Base-by-base conservation (phyloP, 2,888 invertebrate species). In the Thecocarcelia acutangulata region DNA sequence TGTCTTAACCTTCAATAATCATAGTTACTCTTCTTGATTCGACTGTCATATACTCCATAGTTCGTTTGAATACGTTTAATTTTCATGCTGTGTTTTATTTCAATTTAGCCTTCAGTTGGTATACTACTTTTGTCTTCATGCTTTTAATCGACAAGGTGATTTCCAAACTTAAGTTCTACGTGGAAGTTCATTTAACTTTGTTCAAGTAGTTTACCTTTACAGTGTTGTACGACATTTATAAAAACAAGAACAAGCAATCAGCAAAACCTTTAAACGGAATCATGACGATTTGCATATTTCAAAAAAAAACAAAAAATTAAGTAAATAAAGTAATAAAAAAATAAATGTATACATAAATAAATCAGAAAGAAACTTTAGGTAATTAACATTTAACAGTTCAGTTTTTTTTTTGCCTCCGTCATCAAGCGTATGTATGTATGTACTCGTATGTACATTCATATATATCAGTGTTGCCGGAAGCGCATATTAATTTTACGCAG, bases 81-180 rank as follows among this genome's bases (percentile, higher is more conserved):
- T 19, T 56, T 12, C 17, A 13, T 37, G 37, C 19, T 33, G 50
- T 63, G 17, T n/a, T 44, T 17, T 40, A 50, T 40, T 24, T 70
- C 46, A 56, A 46, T 59, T 52, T 68, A 52, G 17, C 68, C 68
- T 68, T 68, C 68, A 42, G 17, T n/a, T 8, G 54, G 12, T 44
- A 28, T 28, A 56, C 28, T 3, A 28, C 50, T 50, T 46, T 40
- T 42, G 9, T 52, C 11, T 54, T 42, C 9, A 28, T 50, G 19
- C 5, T 33, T 48, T 50, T 52, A 52, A n/a, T 15, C 21, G 28
- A 11, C 74, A 80, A 80, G 69, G 74, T 75, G 52, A 61, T 37
- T 76, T 59, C 33, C 40, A 59, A 76, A 76, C 44, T 50, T 21
- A 68, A 48, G 59, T 75, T 75, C 75, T 68, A 68, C 33, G 21